Evolutionary conservation across 2,113 vertebrate genomes (phyloP).

Genomic region (Alaudala cheleensis): DNA sequence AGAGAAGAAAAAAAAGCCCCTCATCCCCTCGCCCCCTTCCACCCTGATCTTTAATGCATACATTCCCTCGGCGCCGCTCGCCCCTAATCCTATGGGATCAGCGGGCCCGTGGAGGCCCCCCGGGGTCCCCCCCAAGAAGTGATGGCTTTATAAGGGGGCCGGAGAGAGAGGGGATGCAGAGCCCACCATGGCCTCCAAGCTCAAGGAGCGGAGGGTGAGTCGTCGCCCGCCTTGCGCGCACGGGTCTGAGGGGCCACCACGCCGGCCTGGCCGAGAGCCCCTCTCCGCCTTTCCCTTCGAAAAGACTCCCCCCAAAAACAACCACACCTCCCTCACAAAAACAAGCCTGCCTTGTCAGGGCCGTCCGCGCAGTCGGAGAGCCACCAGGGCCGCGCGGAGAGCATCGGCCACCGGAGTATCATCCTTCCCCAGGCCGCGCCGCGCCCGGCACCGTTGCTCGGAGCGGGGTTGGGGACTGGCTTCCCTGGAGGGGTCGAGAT

Average conservation of each 20-base stretch:
- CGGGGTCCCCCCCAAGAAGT: conserved; percentile 69
- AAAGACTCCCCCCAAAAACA: neutral
- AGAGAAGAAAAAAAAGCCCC: neutral
- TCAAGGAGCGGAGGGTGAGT: conserved; percentile 93
- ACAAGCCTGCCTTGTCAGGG: neutral
- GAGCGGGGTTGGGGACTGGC: neutral
- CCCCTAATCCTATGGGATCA: conserved; percentile 92
- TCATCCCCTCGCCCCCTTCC: conserved; percentile 80
- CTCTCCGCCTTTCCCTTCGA: neutral
- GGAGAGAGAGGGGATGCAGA: conserved; percentile 66
- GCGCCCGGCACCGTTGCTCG: neutral
- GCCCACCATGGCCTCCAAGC: conserved; percentile 85
- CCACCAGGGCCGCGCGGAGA: neutral
- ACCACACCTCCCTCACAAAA: neutral
- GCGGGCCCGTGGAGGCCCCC: conserved; percentile 81
- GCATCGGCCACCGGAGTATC: neutral
- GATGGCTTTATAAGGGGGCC: conserved; percentile 87
- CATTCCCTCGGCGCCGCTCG: conserved; percentile 77
- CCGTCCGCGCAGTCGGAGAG: neutral
- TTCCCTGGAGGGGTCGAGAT: neutral
- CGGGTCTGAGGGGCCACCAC: neutral
- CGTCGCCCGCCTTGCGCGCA: conserved; percentile 19
- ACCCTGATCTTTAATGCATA: conserved; percentile 90
- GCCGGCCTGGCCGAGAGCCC: neutral
- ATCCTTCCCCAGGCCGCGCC: neutral